Conservation (phyloP, 2,888 invertebrate species). For the Orthosia cruda region DNA sequence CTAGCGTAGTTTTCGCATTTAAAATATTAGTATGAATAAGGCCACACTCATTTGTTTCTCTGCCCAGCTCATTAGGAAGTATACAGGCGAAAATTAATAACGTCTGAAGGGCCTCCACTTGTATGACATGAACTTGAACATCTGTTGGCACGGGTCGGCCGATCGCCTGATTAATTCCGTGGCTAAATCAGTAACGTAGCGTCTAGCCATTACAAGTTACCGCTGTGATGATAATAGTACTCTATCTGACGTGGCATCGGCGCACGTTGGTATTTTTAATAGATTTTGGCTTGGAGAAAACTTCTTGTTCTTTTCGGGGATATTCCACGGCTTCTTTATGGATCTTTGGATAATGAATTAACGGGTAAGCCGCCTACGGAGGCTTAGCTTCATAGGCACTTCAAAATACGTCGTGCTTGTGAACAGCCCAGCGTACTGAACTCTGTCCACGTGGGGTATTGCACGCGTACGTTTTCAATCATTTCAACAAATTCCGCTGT, state of each 20-base stretch:
- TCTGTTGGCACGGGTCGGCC: constrained; percentile 78
- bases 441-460: no score
- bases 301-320: constrained; percentile 15
- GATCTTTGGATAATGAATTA: not conserved
- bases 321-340: constrained; percentile 22
- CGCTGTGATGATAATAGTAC: constrained; percentile 48
- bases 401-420: no score
- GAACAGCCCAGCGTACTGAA: no score
- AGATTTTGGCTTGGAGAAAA: constrained; percentile 30
- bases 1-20: no score
- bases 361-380: no score
- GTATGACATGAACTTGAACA: constrained; percentile 80
- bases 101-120: constrained; percentile 67
- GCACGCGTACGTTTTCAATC: no score
- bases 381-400: no score
- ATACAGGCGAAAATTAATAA: constrained; percentile 58
- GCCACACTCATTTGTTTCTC: constrained; percentile 49
- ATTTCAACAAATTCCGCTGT: no score
- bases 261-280: constrained; percentile 27
- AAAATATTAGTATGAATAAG: not conserved
- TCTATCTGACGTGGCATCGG: constrained; percentile 48
- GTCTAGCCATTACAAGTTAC: constrained; percentile 51
- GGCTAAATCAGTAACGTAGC: constrained; percentile 67
- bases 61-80: constrained; percentile 64
- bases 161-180: constrained; percentile 79